These are phyloP conservation scores for Coenonympha glycerion DNA, from an alignment of 2,888 invertebrate species.

Conservation along the genomic window DNA sequence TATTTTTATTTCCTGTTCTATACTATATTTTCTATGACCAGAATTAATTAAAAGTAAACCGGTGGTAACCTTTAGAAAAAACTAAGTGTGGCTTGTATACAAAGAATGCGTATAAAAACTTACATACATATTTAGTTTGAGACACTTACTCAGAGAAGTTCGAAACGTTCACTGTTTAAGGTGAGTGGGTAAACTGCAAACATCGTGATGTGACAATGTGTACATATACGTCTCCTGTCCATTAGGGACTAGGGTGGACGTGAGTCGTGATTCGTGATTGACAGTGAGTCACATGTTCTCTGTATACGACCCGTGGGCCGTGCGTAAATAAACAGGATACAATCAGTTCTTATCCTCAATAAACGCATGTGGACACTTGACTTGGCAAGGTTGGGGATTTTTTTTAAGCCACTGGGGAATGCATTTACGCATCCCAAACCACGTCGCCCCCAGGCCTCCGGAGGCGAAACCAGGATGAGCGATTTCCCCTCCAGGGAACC, in stretches of 20 bases:
- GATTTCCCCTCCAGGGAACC: no score
- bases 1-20: neutral
- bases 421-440: no score
- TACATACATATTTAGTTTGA: constrained; percentile 17
- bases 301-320: constrained; percentile 21
- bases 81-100: neutral
- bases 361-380: no score
- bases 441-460: no score
- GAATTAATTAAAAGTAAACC: neutral
- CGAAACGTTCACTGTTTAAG: constrained; percentile 21
- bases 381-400: no score
- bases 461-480: no score
- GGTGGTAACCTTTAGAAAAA: neutral
- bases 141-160: constrained; percentile 16
- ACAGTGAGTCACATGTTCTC: constrained; percentile 40
- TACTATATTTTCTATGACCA: neutral
- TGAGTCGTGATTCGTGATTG: constrained; percentile 34
- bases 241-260: constrained; percentile 31
- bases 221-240: constrained; percentile 2
- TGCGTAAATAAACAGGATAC: constrained; percentile 28
- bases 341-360: constrained; percentile 7
- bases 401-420: no score
- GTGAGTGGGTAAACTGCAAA: constrained; percentile 14
- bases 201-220: constrained; percentile 23
- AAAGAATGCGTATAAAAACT: constrained; percentile 15